Percentiles rank a stretch among this genome's conserved stretches.
phyloP scores from a whole-genome alignment of 1,140 invertebrate species.

The Adoxophyes honmai region DNA sequence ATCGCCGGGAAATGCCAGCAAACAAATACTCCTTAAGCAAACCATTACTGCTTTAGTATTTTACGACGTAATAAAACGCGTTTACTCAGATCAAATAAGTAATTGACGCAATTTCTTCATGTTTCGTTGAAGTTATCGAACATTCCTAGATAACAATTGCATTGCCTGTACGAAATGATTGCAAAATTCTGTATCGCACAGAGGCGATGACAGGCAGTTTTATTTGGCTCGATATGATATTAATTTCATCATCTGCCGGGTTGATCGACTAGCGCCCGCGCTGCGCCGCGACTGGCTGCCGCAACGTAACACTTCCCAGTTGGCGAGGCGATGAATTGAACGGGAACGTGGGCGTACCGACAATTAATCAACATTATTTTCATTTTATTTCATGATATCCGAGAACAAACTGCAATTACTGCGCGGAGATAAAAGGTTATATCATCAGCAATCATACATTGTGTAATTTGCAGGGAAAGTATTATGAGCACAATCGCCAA shows the following conservation, averaged over 20 bases:
- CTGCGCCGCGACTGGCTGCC: constrained; percentile 6
- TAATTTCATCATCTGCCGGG: constrained; percentile 25
- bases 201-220: constrained; percentile 25
- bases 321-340: background rate
- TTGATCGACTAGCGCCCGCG: constrained; percentile 24
- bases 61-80: background rate
- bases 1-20: constrained; percentile 31
- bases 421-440: constrained; percentile 37
- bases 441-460: constrained; percentile 44
- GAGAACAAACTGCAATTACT: constrained; percentile 42
- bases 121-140: too few species aligned
- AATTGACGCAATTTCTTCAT: too few species aligned
- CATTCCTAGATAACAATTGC: constrained; percentile 19
- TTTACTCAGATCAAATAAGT: too few species aligned
- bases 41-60: background rate
- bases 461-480: constrained; percentile 36
- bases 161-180: constrained; percentile 27
- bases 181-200: constrained; percentile 26
- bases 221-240: constrained; percentile 26
- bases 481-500: constrained; percentile 31
- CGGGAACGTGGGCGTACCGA: constrained; percentile 25
- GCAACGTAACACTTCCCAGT: constrained; percentile 11
- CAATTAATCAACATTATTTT: constrained; percentile 35
- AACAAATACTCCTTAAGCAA: constrained; percentile 21
- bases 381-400: constrained; percentile 30